Base-by-base conservation (phyloP, 2,797 vertebrate species). In the Hydrocynus forskahlii region DNA sequence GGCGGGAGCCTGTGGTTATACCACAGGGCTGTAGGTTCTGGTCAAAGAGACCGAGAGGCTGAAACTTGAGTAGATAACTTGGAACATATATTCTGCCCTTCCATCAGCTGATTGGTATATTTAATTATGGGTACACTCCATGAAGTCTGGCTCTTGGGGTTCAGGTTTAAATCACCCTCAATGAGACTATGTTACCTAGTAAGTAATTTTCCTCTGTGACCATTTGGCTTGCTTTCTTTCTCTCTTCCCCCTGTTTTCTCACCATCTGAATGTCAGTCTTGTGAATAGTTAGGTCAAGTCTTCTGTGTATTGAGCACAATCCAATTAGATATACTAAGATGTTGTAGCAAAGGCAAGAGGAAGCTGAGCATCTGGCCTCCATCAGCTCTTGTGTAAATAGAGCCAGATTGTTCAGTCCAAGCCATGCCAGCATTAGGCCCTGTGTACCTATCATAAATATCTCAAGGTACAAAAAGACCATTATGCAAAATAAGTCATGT, bases 351-450 rank as follows among this genome's bases (percentile, higher is more conserved):
- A 87, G 45, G 29, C 21, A 70, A 64, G 75, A 90, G 84, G 83
- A 87, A 85, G 84, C 87, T 88, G 78, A 86, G 85, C 92, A 93
- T 93, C 91, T 94, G 93, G 91, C 86, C 87, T 90, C 83, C 86
- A 93, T 93, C 91, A 93, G 87, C 57, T 74, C 81, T 90, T 60
- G 73, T 87, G 82, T 91, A 92, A 92, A 92, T 87, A 87, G 83
- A 89, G 89, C 89, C 91, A 94, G 88, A 91, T 93, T 84, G 86
- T 88, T 90, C 88, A 91, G 76, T 83, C 85, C 88, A 88, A 77
- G 81, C 45, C 62, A 80, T 91, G 88, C 88, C 90, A 90, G 86
- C 75, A 82, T 80, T 89, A 87, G 85, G 87, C 88, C 87, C 84
- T 86, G 84, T 88, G 80, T 87, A 86, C 88, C 87, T 72, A 85